A percentile compares a stretch with the other conserved stretches of the same genome.
phyloP scores from a whole-genome alignment of 1,140 invertebrate genomes.

The Camponotus vicinus region DNA sequence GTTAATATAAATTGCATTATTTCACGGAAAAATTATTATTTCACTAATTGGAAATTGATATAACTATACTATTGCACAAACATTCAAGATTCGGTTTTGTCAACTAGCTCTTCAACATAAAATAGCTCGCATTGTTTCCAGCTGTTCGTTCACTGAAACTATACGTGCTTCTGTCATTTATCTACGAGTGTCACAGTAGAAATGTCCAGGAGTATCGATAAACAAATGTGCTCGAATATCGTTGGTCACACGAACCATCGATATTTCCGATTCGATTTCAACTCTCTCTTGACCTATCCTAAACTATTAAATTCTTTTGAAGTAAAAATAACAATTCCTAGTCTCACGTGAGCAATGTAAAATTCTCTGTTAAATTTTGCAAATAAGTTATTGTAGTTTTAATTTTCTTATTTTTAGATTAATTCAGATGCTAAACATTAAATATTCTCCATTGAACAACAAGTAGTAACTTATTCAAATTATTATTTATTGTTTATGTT shows the following conservation, averaged over 20 bases:
- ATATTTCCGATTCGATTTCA: constrained; percentile 47
- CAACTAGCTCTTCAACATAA: constrained; percentile 3
- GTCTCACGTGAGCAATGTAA: neutral
- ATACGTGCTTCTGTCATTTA: constrained; percentile 20
- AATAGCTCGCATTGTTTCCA: constrained; percentile 36
- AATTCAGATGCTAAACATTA: neutral
- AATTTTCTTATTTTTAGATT: neutral
- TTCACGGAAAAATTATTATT: neutral
- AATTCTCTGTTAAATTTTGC: constrained; percentile 15
- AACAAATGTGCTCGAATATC: constrained; percentile 52
- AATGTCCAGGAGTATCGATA: constrained; percentile 48
- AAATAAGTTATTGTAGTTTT: neutral
- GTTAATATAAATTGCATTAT: neutral
- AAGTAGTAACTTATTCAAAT: neutral
- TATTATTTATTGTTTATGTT: neutral
- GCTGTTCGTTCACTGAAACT: neutral
- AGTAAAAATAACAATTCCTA: constrained; percentile 34
- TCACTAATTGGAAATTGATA: neutral
- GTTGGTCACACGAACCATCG: constrained; percentile 27
- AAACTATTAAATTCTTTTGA: constrained; percentile 49
- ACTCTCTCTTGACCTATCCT: neutral
- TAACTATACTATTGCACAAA: neutral
- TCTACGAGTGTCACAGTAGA: constrained; percentile 28
- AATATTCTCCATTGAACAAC: neutral
- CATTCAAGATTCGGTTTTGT: constrained; percentile 12